These are phyloP conservation scores for Enteromius thamalakanensis DNA, from an alignment of 2,797 vertebrate species.

Conservation along the genomic window DNA sequence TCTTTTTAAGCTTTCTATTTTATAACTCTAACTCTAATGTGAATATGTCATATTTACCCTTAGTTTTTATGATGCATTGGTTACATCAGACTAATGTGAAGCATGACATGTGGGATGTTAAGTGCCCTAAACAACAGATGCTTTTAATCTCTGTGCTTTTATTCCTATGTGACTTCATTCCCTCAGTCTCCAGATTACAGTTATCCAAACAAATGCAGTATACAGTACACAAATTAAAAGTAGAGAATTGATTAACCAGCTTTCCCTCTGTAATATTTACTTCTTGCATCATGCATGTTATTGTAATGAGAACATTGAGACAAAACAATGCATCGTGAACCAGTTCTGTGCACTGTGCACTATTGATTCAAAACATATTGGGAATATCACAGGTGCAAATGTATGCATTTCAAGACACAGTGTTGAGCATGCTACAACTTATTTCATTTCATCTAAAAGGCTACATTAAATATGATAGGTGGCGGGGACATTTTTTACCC, in stretches of 20 bases:
- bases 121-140: neutral
- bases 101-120: neutral
- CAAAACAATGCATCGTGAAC: neutral
- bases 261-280: neutral
- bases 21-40: neutral
- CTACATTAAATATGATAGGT: neutral
- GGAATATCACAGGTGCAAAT: neutral
- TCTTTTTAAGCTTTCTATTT: neutral
- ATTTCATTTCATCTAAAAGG: neutral
- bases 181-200: neutral
- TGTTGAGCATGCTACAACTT: neutral
- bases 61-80: neutral
- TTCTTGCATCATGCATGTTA: neutral
- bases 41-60: neutral
- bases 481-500: neutral
- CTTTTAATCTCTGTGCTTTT: neutral
- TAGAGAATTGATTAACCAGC: neutral
- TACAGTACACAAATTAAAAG: neutral
- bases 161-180: neutral
- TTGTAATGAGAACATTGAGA: neutral
- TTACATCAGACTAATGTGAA: neutral
- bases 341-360: neutral
- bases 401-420: neutral
- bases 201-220: neutral
- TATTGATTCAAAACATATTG: neutral